phyloP scores from a whole-genome alignment of 2,888 invertebrate genomes.

The Halictus quadricinctus region DNA sequence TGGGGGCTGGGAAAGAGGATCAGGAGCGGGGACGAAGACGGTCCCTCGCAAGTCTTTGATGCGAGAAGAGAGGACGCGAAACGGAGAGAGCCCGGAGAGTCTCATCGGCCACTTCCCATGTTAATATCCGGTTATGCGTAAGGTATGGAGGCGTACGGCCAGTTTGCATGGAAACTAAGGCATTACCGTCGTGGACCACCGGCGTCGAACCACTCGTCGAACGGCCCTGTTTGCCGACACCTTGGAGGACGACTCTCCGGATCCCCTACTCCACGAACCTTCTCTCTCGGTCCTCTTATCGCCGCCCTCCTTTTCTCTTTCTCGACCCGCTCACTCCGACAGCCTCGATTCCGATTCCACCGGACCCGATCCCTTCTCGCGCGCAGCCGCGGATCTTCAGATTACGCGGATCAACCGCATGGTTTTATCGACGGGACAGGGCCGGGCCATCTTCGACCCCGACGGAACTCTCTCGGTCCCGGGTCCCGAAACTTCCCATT shows the following conservation, averaged over 20 bases:
- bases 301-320: conserved; percentile 43
- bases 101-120: conserved; percentile 80
- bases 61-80: conserved; percentile 55
- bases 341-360: conserved; percentile 68
- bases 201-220: conserved; percentile 80
- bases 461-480: conserved; percentile 12
- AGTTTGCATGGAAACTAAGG: conserved; percentile 81
- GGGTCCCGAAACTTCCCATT: neutral
- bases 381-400: conserved; percentile 62
- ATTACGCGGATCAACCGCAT: conserved; percentile 64
- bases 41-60: conserved; percentile 16
- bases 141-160: conserved; percentile 81
- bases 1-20: neutral
- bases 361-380: conserved; percentile 37
- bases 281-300: conserved; percentile 54
- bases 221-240: conserved; percentile 79
- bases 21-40: conserved; percentile 16
- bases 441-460: conserved; percentile 51
- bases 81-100: conserved; percentile 57
- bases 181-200: conserved; percentile 79
- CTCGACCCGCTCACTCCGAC: conserved; percentile 53
- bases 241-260: conserved; percentile 71
- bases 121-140: conserved; percentile 81
- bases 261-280: conserved; percentile 52
- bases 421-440: conserved; percentile 66